These are phyloP conservation scores for Xenus cinereus DNA, from an alignment of 2,113 vertebrate species.

Conservation along the genomic window DNA sequence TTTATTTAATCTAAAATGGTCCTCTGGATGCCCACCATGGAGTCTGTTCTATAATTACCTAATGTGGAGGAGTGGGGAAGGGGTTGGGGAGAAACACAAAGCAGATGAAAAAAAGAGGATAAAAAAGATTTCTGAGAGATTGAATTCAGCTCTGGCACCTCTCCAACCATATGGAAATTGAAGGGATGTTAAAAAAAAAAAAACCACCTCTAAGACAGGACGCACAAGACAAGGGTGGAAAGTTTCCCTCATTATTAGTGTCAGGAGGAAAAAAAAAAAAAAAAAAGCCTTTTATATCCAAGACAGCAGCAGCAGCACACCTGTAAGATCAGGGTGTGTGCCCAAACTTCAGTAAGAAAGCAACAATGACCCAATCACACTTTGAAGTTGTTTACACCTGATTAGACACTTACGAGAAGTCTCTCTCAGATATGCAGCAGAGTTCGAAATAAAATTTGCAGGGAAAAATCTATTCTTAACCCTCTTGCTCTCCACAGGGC, in stretches of 20 bases:
- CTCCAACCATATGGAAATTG: slow-evolving; percentile 55
- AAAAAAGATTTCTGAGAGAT: slow-evolving; percentile 40
- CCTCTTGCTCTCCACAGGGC: not conserved
- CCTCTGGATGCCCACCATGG: not conserved
- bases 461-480: not conserved
- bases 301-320: not conserved
- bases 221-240: not conserved
- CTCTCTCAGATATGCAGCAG: not conserved
- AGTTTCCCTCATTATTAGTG: slow-evolving; percentile 18
- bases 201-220: not conserved
- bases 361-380: not conserved
- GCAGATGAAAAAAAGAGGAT: slow-evolving; percentile 50
- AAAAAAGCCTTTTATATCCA: not conserved
- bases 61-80: not conserved
- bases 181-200: slow-evolving; percentile 45
- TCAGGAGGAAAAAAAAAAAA: not conserved
- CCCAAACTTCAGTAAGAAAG: slow-evolving; percentile 2
- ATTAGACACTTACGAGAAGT: not conserved
- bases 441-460: not conserved
- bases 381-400: not conserved
- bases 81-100: slow-evolving; percentile 1
- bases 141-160: slow-evolving; percentile 32
- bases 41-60: slow-evolving; percentile 25
- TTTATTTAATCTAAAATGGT: slow-evolving; percentile 5
- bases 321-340: not conserved